phyloP scores from a whole-genome alignment of 2,888 invertebrate genomes.

The Polietes domitor region DNA sequence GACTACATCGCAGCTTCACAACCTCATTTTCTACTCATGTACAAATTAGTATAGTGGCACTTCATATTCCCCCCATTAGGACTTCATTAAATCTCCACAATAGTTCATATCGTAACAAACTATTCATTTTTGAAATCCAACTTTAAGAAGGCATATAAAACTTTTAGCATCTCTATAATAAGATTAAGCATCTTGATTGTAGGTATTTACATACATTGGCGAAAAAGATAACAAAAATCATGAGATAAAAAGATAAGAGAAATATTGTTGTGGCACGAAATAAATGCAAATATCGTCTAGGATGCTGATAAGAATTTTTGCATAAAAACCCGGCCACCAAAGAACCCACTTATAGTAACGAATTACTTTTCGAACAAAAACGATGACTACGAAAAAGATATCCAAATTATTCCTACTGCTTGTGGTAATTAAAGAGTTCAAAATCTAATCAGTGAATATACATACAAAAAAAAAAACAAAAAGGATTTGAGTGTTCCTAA shows the following conservation, averaged over 20 bases:
- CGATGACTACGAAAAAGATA: slow-evolving; percentile 79
- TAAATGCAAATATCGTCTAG: slow-evolving; percentile 37
- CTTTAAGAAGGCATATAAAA: neutral
- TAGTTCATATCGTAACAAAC: too few species aligned
- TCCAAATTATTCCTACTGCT: slow-evolving; percentile 76
- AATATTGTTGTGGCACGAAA: slow-evolving; percentile 47
- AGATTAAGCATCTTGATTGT: slow-evolving; percentile 34
- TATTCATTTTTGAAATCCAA: too few species aligned
- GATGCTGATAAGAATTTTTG: slow-evolving; percentile 69
- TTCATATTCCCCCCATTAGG: too few species aligned
- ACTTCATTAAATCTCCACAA: too few species aligned
- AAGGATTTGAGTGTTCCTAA: slow-evolving; percentile 23
- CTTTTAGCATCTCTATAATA: neutral
- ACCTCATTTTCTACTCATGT: too few species aligned
- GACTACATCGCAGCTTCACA: too few species aligned
- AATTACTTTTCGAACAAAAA: slow-evolving; percentile 77
- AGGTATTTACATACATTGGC: slow-evolving; percentile 69
- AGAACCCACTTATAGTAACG: slow-evolving; percentile 76
- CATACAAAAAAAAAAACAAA: slow-evolving; percentile 37
- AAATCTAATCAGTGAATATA: slow-evolving; percentile 27
- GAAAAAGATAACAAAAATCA: slow-evolving; percentile 44
- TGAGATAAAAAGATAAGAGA: slow-evolving; percentile 49
- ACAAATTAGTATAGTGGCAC: too few species aligned
- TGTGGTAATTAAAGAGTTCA: slow-evolving; percentile 76
- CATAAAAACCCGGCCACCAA: slow-evolving; percentile 73